Evolutionary conservation across 2,888 invertebrate genomes (phyloP).

Genomic region (Harmothoe impar): DNA sequence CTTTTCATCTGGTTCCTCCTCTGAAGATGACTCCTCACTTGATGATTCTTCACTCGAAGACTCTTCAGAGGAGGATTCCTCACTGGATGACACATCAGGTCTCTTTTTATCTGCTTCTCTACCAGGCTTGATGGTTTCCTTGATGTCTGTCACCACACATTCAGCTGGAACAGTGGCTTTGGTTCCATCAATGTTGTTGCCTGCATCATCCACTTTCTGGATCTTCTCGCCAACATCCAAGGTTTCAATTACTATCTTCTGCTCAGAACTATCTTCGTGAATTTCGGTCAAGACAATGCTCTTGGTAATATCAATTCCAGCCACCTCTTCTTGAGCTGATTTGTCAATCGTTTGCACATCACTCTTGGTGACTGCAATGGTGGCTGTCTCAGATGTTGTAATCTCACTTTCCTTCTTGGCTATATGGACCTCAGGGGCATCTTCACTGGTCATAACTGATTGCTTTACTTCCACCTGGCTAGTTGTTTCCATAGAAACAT

Average conservation of each 20-base stretch:
- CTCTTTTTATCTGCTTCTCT: too few species aligned
- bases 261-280: too few species aligned
- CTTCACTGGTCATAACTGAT: too few species aligned
- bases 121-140: slow-evolving; percentile 10
- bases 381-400: neutral
- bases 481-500: neutral
- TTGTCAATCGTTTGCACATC: neutral
- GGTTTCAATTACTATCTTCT: too few species aligned
- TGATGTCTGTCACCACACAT: neutral
- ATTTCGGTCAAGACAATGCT: neutral
- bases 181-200: neutral
- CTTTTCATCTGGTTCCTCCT: too few species aligned
- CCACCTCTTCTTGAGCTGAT: neutral
- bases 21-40: neutral
- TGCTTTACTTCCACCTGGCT: too few species aligned
- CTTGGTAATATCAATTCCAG: neutral
- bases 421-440: too few species aligned
- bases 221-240: too few species aligned
- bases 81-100: neutral
- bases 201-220: too few species aligned
- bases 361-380: neutral
- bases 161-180: slow-evolving; percentile 5
- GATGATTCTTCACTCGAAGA: slow-evolving; percentile 21
- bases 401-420: neutral
- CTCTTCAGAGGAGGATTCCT: neutral